These are phyloP conservation scores for Metopolophium dirhodum DNA, from an alignment of 1,140 invertebrate genomes.

Conservation along the genomic window DNA sequence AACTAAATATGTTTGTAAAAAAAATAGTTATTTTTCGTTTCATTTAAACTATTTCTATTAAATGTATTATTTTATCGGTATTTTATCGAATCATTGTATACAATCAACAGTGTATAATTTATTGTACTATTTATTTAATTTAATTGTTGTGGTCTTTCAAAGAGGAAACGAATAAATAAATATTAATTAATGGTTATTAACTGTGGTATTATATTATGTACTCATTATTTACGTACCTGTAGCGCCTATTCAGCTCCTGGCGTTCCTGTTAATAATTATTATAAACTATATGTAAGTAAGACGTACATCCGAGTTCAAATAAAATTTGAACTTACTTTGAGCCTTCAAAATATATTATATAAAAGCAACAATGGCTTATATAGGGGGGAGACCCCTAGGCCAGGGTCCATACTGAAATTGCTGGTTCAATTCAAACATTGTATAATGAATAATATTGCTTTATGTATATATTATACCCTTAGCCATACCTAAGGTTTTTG, in stretches of 20 bases:
- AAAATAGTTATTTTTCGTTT: slow-evolving; percentile 45
- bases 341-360: too few relatives aligned
- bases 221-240: background rate
- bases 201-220: background rate
- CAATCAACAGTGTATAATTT: slow-evolving; percentile 53
- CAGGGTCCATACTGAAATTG: too few relatives aligned
- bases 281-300: background rate
- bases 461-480: too few relatives aligned
- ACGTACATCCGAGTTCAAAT: background rate
- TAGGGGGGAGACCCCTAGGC: too few relatives aligned
- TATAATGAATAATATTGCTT: too few relatives aligned
- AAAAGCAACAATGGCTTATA: too few relatives aligned
- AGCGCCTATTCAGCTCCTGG: background rate
- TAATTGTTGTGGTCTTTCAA: slow-evolving; percentile 55
- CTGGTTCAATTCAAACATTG: too few relatives aligned
- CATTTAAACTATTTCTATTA: slow-evolving; percentile 50
- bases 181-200: slow-evolving; percentile 56
- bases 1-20: slow-evolving; percentile 54
- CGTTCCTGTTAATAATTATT: background rate
- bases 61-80: slow-evolving; percentile 49
- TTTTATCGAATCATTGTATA: slow-evolving; percentile 53
- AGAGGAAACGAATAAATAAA: slow-evolving; percentile 54
- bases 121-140: slow-evolving; percentile 51
- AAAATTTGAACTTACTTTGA: background rate
- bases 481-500: too few relatives aligned